phyloP scores from a whole-genome alignment of 2,797 vertebrate genomes.

The Neosilurus hyrtlii region DNA sequence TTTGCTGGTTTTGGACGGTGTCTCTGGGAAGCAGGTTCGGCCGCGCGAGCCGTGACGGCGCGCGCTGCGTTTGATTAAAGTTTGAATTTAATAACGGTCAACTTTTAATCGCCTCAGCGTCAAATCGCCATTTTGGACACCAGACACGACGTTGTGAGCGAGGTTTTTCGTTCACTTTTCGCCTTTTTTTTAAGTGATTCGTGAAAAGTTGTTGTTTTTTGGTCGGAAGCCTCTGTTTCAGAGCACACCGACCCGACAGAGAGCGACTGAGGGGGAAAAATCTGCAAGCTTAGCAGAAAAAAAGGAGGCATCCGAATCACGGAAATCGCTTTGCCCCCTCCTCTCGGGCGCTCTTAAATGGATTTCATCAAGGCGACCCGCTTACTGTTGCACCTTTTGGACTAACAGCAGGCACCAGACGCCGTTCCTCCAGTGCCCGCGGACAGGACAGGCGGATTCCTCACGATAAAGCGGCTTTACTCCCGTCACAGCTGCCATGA shows the following conservation, averaged over 20 bases:
- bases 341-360: constrained; percentile 58
- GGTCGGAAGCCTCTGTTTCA: neutral
- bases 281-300: constrained; percentile 73
- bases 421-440: neutral
- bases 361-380: constrained; percentile 65
- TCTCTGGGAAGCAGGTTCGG: constrained; percentile 35
- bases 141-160: too few species aligned
- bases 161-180: neutral
- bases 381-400: constrained; percentile 48
- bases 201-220: neutral
- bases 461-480: neutral
- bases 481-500: constrained; percentile 24
- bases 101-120: neutral
- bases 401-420: neutral
- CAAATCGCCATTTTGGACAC: neutral
- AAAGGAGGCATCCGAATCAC: constrained; percentile 65
- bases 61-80: neutral
- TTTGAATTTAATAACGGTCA: constrained; percentile 7
- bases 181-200: neutral
- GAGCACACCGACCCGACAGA: neutral
- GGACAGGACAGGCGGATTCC: neutral
- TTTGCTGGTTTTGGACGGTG: too few species aligned
- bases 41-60: neutral
- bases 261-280: constrained; percentile 36
- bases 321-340: constrained; percentile 63